Conservation (phyloP, 2,113 vertebrate genomes). For the Oryzias woworae region DNA sequence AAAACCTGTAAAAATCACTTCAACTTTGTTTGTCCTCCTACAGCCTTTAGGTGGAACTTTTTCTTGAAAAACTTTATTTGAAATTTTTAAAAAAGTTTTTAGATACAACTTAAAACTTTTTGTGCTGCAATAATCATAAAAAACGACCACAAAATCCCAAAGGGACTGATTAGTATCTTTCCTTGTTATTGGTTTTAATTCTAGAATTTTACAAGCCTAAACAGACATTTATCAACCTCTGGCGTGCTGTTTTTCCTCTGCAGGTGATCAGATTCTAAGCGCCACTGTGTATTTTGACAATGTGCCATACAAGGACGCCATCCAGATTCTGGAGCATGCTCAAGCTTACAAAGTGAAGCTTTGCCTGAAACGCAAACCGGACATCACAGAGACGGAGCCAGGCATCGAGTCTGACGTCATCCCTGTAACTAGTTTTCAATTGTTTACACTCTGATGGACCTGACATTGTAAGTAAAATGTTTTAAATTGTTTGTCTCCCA, state of each 20-base stretch:
- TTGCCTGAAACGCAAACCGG: slow-evolving; percentile 85
- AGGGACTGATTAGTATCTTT: too few relatives aligned
- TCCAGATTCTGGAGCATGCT: slow-evolving; percentile 93
- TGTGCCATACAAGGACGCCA: slow-evolving; percentile 91
- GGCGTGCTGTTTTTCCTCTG: background rate
- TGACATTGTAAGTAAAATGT: slow-evolving; percentile 8
- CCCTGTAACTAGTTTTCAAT: slow-evolving; percentile 59
- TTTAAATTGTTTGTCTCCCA: slow-evolving; percentile 26
- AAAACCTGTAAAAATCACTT: too few relatives aligned
- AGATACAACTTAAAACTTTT: too few relatives aligned
- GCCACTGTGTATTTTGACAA: slow-evolving; percentile 94
- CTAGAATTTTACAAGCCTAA: too few relatives aligned
- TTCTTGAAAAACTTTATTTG: too few relatives aligned
- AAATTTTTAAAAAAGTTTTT: too few relatives aligned
- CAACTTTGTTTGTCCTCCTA: too few relatives aligned
- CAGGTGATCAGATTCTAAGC: slow-evolving; percentile 95
- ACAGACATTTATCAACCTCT: background rate
- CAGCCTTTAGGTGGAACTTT: too few relatives aligned
- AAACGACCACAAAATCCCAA: too few relatives aligned
- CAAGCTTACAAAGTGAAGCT: slow-evolving; percentile 92
- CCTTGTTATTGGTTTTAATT: too few relatives aligned
- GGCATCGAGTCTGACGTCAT: slow-evolving; percentile 55
- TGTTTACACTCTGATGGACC: background rate
- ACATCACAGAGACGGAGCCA: slow-evolving; percentile 64
- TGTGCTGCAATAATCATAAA: too few relatives aligned